Conservation (phyloP, 2,888 invertebrate genomes). For the Belgica antarctica region DNA sequence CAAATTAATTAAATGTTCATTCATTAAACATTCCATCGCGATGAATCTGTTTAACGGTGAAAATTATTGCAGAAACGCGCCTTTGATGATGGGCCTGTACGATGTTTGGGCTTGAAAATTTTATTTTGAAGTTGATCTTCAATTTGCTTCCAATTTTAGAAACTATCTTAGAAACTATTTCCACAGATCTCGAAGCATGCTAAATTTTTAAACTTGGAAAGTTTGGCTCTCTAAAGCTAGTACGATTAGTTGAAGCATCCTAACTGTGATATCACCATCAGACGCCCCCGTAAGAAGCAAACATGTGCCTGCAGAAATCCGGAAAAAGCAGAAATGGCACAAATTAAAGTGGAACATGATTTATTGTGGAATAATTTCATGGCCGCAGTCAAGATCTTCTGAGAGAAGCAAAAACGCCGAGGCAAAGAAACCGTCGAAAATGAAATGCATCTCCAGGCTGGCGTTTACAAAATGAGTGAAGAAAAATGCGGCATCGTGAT, state of each 20-base stretch:
- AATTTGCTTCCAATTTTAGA: too few relatives aligned
- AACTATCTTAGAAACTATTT: too few relatives aligned
- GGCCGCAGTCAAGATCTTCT: constrained; percentile 10
- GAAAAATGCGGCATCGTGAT: neutral
- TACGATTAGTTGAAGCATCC: too few relatives aligned
- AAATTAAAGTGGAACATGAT: constrained; percentile 31
- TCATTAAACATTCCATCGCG: constrained; percentile 3
- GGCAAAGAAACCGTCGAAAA: neutral
- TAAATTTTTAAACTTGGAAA: too few relatives aligned
- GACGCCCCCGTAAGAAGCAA: too few relatives aligned
- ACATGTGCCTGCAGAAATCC: constrained; percentile 1
- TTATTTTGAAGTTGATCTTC: too few relatives aligned
- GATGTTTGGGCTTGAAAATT: too few relatives aligned
- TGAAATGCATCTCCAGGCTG: constrained; percentile 23
- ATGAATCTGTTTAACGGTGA: constrained; percentile 34
- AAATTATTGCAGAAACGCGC: too few relatives aligned
- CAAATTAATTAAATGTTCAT: constrained; percentile 31
- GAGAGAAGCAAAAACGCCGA: neutral
- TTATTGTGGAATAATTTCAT: constrained; percentile 15
- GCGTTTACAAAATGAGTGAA: neutral
- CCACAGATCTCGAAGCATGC: too few relatives aligned
- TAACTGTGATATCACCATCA: too few relatives aligned
- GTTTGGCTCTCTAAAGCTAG: too few relatives aligned
- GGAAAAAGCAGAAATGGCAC: neutral
- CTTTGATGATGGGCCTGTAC: too few relatives aligned